Evolutionary conservation across 2,888 invertebrate species (phyloP), one percentile per base, ranked within the genome.

Genomic region (Psylliodes chrysocephalus): DNA sequence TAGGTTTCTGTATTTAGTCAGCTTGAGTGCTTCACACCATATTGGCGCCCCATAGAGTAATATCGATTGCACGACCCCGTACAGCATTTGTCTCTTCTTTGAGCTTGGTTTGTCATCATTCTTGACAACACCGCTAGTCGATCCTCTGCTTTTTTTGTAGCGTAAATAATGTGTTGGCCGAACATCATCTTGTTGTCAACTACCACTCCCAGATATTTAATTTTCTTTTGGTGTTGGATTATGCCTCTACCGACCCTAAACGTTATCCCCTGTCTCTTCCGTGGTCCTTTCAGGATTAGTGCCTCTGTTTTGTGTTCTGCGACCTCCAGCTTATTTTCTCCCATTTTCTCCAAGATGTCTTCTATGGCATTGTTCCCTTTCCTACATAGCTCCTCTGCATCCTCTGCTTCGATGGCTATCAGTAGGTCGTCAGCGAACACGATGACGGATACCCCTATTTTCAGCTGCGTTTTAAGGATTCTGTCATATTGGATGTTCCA

Each of bases 121-220:
- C 14, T 42, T 2, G 4, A 14, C 18, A 42, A 42, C 1, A 15
- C 4, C 14, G 17, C 15, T 2, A 10, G 3, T 12, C 7, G 42
- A 3, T 15, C 14, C 3, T n/a, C 2, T 42, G 17, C 42, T 5
- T 67, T 67, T 3, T 49, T 38, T 17, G n/a, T 19, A 1, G 35
- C 49, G 14, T 25, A 15, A 22, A 44, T 40, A 2, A 54, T 22
- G 49, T 67, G 64, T 28, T 15, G 17, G 1, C 18, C 46, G 12
- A 57, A 60, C 1, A 10, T 47, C 6, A 28, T 1, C 7, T 66
- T 55, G 5, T 64, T 25, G 30, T 61, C 67, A 3, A 64, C 0
- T n/a, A 18, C 38, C 2, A 67, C 46, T 17, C 67, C 65, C 44
- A 68, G 17, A 42, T 66, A 68, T 46, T 63, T 66, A 1, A 66